phyloP scores from a whole-genome alignment of 64 coral and sea anemone genomes.

The Montipora cactus region DNA sequence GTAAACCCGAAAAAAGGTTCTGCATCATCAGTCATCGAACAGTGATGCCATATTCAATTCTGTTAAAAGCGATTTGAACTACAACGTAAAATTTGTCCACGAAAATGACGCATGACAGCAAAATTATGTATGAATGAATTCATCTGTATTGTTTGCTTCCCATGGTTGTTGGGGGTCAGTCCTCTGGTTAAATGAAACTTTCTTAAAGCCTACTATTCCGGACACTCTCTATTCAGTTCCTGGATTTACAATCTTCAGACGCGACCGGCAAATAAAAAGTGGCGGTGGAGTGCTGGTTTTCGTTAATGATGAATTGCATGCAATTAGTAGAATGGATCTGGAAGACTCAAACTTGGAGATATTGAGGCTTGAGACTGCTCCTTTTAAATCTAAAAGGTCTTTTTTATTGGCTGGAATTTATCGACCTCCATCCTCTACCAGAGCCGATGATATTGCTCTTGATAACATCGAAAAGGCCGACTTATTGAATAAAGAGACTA shows the following conservation, averaged over 20 bases:
- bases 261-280: neutral
- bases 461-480: constrained; percentile 75
- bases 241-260: constrained; percentile 3
- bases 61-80: too few relatives aligned
- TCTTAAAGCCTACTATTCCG: constrained; percentile 3
- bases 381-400: constrained; percentile 77
- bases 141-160: too few relatives aligned
- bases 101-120: too few relatives aligned
- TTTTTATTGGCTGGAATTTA: constrained; percentile 69
- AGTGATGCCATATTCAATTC: too few relatives aligned
- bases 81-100: too few relatives aligned
- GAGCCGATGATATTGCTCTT: constrained; percentile 41
- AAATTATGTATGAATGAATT: too few relatives aligned
- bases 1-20: neutral
- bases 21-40: too few relatives aligned
- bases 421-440: constrained; percentile 70
- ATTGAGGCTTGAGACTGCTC: constrained; percentile 54
- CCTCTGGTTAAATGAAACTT: neutral
- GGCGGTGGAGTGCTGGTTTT: constrained; percentile 10
- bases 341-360: constrained; percentile 40
- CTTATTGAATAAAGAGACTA: constrained; percentile 66
- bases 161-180: too few relatives aligned
- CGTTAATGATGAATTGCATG: neutral
- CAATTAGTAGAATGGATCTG: constrained; percentile 4
- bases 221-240: neutral